Conservation (phyloP, 2,888 invertebrate genomes). For the Cephus sareptanus region DNA sequence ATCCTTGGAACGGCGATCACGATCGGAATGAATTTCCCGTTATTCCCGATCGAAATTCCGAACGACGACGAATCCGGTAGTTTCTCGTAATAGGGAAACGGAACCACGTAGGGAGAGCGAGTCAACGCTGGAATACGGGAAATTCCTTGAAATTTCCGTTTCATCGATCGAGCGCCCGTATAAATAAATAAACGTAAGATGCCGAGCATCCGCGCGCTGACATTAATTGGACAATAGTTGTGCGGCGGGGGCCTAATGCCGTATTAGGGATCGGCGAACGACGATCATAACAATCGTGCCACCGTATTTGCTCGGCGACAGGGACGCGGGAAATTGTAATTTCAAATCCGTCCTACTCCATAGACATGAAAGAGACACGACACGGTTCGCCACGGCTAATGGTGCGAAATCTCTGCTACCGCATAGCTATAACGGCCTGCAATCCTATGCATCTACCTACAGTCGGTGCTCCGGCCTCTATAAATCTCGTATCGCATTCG, state of each 20-base stretch:
- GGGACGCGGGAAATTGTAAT: constrained; percentile 41
- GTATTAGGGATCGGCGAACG: constrained; percentile 16
- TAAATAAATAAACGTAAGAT: constrained; percentile 15
- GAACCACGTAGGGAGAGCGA: background rate
- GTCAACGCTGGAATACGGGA: background rate
- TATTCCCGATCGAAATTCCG: background rate
- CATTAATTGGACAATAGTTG: constrained; percentile 43
- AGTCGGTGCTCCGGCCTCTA: background rate
- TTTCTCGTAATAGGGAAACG: background rate
- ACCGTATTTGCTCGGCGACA: constrained; percentile 25
- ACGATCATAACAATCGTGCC: constrained; percentile 33
- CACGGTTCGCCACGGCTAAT: constrained; percentile 28
- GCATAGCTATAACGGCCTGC: constrained; percentile 1
- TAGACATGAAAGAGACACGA: constrained; percentile 35
- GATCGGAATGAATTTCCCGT: background rate
- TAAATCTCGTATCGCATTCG: background rate
- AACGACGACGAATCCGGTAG: background rate
- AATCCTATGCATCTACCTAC: background rate
- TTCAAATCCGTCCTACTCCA: constrained; percentile 40
- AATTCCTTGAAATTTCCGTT: background rate
- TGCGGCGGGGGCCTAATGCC: constrained; percentile 14
- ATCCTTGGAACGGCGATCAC: background rate
- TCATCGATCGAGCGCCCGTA: constrained; percentile 15
- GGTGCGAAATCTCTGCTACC: constrained; percentile 31
- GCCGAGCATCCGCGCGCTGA: constrained; percentile 23